Evolutionary conservation across 92 coral and sea anemone species (phyloP), one percentile per base, ranked within the genome.

Genomic region (Phenganax marumi): DNA sequence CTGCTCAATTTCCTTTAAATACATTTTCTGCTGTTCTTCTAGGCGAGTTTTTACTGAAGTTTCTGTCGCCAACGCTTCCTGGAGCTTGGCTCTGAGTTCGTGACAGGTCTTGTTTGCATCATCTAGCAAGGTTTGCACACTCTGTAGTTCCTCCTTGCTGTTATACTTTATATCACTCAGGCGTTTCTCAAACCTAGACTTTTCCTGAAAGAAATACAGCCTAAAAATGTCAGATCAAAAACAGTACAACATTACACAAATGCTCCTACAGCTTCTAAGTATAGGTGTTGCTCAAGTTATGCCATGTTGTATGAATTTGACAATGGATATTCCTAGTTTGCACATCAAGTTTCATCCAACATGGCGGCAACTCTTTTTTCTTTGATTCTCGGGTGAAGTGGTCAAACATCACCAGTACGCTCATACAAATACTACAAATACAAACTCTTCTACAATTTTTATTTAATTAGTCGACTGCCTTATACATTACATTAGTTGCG

Each of bases 191-290:
- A 78, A 78, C 17, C 10, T 1, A n/a, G 16, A 17, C 50, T 63
- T 78, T 62, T 78, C 83, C 83, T 78, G 53, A 50, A 16, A 72
- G 18, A 49, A 43, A 26, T 68, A 16, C 21, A 56, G 17, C 22
- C 22, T 7, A 56, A 56, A 1, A 56, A 56, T 56, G 17, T 56
- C 22, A 33, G 43, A 5, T 33, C 43, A 33, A 33, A 33, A 63
- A 10, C 7, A 18, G 23, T 63, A 63, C 23, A 63, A 0, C 26
- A 63, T 7, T 63, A 63, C 21, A 56, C 21, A 63, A 63, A 63
- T 18, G 5, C 43, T 33, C 5, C 43, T 33, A 33, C 43, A 5
- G 43, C 43, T 33, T 33, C 43, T 33, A 33, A 33, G 43, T 33
- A 33, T 5, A 33, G 3, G 43, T 33, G 43, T 33, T 33, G 43